Percentiles rank a stretch among this genome's conserved stretches.
phyloP scores from a whole-genome alignment of 2,888 invertebrate genomes.

The Microplitis deprimator region DNA sequence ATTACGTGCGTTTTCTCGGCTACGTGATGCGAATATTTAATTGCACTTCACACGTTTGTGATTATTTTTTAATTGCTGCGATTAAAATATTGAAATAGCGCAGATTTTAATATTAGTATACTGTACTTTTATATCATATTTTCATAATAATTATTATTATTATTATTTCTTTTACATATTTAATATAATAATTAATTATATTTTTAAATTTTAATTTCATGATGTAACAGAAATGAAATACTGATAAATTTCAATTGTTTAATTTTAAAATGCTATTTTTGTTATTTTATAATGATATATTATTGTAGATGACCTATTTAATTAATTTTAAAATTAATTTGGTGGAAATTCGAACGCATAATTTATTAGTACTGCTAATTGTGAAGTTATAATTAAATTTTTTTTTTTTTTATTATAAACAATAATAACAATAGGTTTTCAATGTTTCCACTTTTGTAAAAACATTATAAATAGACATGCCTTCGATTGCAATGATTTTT shows the following conservation, averaged over 20 bases:
- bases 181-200: neutral
- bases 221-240: no score
- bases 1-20: constrained; percentile 46
- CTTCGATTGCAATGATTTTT: no score
- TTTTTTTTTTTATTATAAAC: no score
- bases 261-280: no score
- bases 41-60: constrained; percentile 60
- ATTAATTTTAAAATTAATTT: neutral
- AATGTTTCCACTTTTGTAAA: no score
- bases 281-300: no score
- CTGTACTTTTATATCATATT: constrained; percentile 10
- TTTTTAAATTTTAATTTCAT: neutral
- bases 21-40: constrained; percentile 62
- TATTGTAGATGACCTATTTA: neutral
- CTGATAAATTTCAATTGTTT: no score
- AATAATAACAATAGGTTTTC: no score
- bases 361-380: no score
- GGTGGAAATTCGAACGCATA: no score
- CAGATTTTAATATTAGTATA: constrained; percentile 44
- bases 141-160: constrained; percentile 9
- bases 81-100: constrained; percentile 54
- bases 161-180: constrained; percentile 16
- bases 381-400: no score
- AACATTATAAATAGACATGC: no score
- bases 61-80: constrained; percentile 68